These are phyloP conservation scores for Ommatoiulus sabulosus DNA, from an alignment of 2,888 invertebrate species.

Conservation along the genomic window DNA sequence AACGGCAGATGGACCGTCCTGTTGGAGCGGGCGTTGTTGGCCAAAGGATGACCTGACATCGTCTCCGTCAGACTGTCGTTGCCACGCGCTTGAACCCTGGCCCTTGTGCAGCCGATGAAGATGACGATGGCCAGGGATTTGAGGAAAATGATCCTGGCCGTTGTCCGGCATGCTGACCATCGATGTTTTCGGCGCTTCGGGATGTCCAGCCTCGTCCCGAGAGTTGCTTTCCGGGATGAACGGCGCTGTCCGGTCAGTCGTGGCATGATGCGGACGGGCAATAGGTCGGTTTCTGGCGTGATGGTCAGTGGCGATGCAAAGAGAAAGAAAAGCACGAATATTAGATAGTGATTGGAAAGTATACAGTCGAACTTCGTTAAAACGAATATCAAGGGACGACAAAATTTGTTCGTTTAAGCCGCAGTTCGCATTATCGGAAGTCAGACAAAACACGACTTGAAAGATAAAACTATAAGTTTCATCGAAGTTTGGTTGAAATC, in stretches of 20 bases:
- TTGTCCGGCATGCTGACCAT: background rate
- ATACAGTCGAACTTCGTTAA: no score
- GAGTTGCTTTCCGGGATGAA: background rate
- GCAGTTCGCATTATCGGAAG: no score
- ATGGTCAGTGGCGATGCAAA: background rate
- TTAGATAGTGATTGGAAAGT: no score
- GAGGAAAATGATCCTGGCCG: background rate
- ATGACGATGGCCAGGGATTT: constrained; percentile 5
- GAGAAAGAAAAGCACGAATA: background rate
- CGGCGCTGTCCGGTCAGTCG: background rate
- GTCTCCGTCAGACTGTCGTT: background rate
- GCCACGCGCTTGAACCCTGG: background rate
- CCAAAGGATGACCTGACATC: background rate
- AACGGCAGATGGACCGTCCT: no score
- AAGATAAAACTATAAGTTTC: no score
- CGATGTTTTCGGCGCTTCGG: background rate
- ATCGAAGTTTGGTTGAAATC: no score
- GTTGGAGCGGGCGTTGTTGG: background rate
- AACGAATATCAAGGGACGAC: no score
- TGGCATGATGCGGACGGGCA: background rate
- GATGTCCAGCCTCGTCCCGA: background rate
- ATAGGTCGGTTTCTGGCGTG: background rate
- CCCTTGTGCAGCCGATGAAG: background rate
- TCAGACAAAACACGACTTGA: no score
- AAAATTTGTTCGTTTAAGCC: no score